These are phyloP conservation scores for Protodeltote pygarga DNA, from an alignment of 2,888 invertebrate genomes.

Conservation along the genomic window DNA sequence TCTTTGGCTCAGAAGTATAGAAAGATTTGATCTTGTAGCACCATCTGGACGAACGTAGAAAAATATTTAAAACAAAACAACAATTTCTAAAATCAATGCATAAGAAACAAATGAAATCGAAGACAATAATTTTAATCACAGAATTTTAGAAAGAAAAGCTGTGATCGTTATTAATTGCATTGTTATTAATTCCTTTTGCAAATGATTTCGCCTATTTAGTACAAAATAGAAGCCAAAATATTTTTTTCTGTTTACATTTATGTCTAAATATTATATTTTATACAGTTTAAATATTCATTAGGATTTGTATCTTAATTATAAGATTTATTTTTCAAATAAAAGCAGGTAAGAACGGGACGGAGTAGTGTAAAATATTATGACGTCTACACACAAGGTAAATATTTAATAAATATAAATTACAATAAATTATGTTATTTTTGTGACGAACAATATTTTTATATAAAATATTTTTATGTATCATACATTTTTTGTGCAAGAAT, in stretches of 20 bases:
- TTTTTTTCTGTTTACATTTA: conserved; percentile 18
- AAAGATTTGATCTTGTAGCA: conserved; percentile 80
- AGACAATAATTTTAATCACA: conserved; percentile 8
- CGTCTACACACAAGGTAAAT: conserved; percentile 59
- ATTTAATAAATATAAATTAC: conserved; percentile 1
- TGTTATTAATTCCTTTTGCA: conserved; percentile 7
- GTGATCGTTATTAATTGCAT: neutral
- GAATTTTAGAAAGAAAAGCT: conserved; percentile 6
- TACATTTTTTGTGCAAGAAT: neutral
- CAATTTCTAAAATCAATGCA: conserved; percentile 37
- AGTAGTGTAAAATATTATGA: conserved; percentile 58
- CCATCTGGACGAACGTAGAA: conserved; percentile 74
- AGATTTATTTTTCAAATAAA: conserved; percentile 50
- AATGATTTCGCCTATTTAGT: conserved; percentile 34
- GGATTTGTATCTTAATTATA: conserved; percentile 18
- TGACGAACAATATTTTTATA: conserved; percentile 17
- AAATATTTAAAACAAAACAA: conserved; percentile 50
- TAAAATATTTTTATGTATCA: neutral
- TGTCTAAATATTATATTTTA: conserved; percentile 29
- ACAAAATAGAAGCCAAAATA: conserved; percentile 41
- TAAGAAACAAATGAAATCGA: conserved; percentile 24
- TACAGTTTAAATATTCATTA: conserved; percentile 38
- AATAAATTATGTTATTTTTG: conserved; percentile 19
- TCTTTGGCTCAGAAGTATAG: conserved; percentile 81
- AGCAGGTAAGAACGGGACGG: conserved; percentile 71